Conservation (phyloP, 2,113 vertebrate genomes). For the Theristicus caerulescens region DNA sequence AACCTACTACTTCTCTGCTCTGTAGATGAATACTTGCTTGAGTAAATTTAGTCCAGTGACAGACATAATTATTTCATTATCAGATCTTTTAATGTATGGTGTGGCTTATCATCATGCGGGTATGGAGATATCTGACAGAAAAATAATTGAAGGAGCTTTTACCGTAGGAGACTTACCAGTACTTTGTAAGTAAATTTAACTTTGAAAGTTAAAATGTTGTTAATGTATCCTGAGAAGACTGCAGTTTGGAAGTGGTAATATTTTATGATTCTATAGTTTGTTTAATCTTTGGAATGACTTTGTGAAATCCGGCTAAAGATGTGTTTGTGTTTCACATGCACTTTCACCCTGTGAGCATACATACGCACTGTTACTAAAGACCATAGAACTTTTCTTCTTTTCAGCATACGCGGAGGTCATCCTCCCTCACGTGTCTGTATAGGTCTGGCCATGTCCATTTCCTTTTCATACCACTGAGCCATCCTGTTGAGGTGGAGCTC, state of each 20-base stretch:
- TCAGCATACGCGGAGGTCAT: not conserved
- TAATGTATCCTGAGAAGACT: not conserved
- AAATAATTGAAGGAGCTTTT: conserved; percentile 88
- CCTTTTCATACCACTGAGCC: not conserved
- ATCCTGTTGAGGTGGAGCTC: not conserved
- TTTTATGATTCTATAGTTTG: not conserved
- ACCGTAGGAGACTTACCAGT: conserved; percentile 88
- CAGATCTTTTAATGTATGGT: conserved; percentile 86
- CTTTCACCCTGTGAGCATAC: not conserved
- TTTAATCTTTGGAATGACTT: not conserved
- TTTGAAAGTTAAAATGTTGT: not conserved
- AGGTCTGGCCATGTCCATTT: not conserved
- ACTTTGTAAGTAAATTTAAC: conserved; percentile 85
- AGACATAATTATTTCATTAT: conserved; percentile 8
- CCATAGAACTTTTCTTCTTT: not conserved
- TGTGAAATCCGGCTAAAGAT: not conserved
- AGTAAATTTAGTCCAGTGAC: not conserved
- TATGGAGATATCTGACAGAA: conserved; percentile 89
- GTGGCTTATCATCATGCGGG: conserved; percentile 97
- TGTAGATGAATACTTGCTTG: not conserved
- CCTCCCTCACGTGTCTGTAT: not conserved
- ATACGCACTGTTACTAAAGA: not conserved
- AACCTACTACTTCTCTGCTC: not conserved
- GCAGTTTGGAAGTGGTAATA: not conserved
- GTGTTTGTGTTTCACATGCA: not conserved